These are phyloP conservation scores for Cyphomyrus plagiostoma DNA, from an alignment of 2,113 vertebrate genomes.

Conservation along the genomic window DNA sequence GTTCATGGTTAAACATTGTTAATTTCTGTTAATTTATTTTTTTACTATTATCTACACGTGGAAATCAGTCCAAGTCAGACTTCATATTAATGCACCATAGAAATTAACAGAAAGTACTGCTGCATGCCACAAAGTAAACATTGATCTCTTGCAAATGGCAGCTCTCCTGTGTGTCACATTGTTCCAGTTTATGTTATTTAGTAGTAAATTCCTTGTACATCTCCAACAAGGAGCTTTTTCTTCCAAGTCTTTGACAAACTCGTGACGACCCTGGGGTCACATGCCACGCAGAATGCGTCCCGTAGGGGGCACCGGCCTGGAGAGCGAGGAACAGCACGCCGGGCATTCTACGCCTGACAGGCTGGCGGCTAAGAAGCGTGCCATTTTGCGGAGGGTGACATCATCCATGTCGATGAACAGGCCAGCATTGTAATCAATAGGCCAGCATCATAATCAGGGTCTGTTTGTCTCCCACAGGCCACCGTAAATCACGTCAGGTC, in stretches of 20 bases:
- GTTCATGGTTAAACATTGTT: neutral
- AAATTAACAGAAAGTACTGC: neutral
- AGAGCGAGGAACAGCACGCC: neutral
- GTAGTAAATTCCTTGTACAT: neutral
- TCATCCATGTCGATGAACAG: neutral
- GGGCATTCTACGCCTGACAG: neutral
- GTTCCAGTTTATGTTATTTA: neutral
- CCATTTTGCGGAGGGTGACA: neutral
- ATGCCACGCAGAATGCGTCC: neutral
- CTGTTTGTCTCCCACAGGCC: neutral
- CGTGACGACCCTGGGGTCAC: neutral
- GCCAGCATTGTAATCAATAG: neutral
- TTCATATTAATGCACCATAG: neutral
- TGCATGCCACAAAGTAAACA: neutral
- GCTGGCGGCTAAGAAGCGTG: neutral
- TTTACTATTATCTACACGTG: neutral
- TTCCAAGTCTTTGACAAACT: neutral
- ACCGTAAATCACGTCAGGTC: neutral
- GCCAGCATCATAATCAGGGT: neutral
- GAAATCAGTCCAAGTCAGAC: neutral
- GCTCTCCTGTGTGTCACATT: neutral
- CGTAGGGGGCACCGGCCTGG: neutral
- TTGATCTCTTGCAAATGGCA: neutral
- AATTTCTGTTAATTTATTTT: neutral
- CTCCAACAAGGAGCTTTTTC: neutral